phyloP scores from a whole-genome alignment of 2,797 vertebrate genomes.

The Chanos chanos region DNA sequence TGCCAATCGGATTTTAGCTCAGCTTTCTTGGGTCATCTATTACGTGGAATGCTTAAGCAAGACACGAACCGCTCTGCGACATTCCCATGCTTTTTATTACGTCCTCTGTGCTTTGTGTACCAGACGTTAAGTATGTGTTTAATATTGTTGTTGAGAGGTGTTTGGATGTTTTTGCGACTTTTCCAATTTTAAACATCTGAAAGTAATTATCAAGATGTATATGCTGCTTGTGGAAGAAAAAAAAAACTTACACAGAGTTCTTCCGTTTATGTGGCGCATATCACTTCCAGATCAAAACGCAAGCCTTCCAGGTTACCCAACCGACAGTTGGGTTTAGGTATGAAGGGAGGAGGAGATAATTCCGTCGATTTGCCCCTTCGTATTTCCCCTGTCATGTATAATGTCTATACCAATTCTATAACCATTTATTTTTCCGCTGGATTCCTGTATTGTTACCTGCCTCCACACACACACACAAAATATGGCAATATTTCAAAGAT shows the following conservation, averaged over 20 bases:
- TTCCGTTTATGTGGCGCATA: neutral
- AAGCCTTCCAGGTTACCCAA: constrained; percentile 48
- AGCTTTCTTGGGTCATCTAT: constrained; percentile 25
- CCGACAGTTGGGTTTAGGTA: neutral
- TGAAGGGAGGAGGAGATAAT: neutral
- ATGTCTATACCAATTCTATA: too few species aligned
- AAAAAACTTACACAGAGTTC: neutral
- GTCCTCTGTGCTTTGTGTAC: too few species aligned
- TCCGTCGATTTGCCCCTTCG: neutral
- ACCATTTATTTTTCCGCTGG: too few species aligned
- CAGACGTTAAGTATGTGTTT: too few species aligned
- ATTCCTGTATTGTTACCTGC: too few species aligned
- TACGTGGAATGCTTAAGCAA: constrained; percentile 36
- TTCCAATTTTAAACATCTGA: too few species aligned
- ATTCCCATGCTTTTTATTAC: constrained; percentile 18
- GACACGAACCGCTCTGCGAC: constrained; percentile 23
- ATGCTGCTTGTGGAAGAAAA: too few species aligned
- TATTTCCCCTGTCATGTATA: constrained; percentile 2
- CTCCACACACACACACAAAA: too few species aligned
- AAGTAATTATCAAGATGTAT: too few species aligned
- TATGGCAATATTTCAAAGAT: too few species aligned
- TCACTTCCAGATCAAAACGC: constrained; percentile 47
- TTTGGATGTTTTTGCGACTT: too few species aligned
- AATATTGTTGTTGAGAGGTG: too few species aligned
- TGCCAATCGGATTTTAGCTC: constrained; percentile 29